Base-by-base conservation (phyloP, 2,113 vertebrate species). In the Meles meles region DNA sequence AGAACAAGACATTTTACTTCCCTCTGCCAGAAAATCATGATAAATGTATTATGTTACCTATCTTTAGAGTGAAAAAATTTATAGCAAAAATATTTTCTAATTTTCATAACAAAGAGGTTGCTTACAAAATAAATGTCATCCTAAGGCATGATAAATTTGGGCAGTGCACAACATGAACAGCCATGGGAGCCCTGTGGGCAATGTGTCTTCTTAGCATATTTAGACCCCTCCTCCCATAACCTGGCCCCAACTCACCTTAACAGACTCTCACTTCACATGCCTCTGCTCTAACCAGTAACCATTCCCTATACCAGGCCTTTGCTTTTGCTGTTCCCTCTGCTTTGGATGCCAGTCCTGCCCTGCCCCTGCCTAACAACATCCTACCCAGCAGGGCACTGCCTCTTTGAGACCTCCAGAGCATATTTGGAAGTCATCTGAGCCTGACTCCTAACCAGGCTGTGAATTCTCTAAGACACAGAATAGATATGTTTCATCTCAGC, bases 91-190 rank as follows among this genome's bases (percentile, higher is more conserved):
- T 65, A 47, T 69, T 76, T 84, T 83, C 27, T 88, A 29, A 91
- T 88, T 92, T 97, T 96, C 39, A 65, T 91, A 97, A 76, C 52
- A 76, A 59, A 77, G 55, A 86, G n/a, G 39, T 71, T 63, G 5
- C 61, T 71, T 86, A 34, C 79, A 59, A 77, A 69, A 52, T 47
- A 63, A 88, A 34, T 37, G 18, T 18, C 12, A 47, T 34, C 39
- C 29, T 76, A n/a, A 72, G 65, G 52, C 23, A 52, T 6, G n/a
- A 25, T 20, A 44, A 27, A 6, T 44, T 44, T 37, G 49, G 17
- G 2, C 27, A 47, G 39, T 63, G 15, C 5, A 11, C 84, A 42
- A 12, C 37, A 49, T 4, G 31, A 34, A 55, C 14, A 55, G 6
- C 52, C n/a, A 0, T 6, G 65, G 67, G 63, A 59, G 29, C 25